phyloP scores from a whole-genome alignment of 2,797 vertebrate genomes.

The Tinamus major region DNA sequence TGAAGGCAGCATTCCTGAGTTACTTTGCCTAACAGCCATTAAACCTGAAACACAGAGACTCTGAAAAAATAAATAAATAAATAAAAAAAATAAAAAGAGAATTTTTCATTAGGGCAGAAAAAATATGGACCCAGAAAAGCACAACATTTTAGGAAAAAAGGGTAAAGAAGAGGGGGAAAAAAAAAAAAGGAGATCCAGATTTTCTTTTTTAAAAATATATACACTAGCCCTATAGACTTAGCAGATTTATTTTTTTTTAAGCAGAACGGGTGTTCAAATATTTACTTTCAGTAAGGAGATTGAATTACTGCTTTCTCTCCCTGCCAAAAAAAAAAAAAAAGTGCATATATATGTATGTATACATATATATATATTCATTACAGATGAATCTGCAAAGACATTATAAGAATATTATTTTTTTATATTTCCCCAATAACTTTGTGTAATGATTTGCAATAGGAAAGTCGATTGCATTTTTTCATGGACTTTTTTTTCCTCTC shows the following conservation, averaged over 20 bases:
- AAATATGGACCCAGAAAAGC: accelerated
- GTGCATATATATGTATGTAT: no score
- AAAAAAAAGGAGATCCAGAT: not conserved
- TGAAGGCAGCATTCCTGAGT: not conserved
- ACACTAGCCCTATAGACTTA: no score
- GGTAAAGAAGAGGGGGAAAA: not conserved
- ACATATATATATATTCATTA: no score
- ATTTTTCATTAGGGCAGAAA: not conserved
- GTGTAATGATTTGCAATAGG: not conserved
- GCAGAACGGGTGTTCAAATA: not conserved
- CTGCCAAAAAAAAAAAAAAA: no score
- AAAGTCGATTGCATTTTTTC: not conserved
- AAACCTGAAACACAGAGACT: not conserved
- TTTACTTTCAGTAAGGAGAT: not conserved
- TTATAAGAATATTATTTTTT: not conserved
- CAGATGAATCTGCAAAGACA: not conserved
- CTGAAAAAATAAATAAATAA: not conserved
- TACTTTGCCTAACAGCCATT: not conserved
- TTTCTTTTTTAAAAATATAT: not conserved
- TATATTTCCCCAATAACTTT: not conserved
- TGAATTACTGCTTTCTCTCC: not conserved
- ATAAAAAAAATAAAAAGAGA: not conserved
- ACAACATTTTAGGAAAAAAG: not conserved
- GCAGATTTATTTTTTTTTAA: no score
- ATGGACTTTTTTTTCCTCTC: not conserved